Percentiles rank a stretch among this genome's conserved stretches.
These are phyloP conservation scores for Microdon myrmicae DNA, from an alignment of 2,888 invertebrate species.

Conservation along the genomic window DNA sequence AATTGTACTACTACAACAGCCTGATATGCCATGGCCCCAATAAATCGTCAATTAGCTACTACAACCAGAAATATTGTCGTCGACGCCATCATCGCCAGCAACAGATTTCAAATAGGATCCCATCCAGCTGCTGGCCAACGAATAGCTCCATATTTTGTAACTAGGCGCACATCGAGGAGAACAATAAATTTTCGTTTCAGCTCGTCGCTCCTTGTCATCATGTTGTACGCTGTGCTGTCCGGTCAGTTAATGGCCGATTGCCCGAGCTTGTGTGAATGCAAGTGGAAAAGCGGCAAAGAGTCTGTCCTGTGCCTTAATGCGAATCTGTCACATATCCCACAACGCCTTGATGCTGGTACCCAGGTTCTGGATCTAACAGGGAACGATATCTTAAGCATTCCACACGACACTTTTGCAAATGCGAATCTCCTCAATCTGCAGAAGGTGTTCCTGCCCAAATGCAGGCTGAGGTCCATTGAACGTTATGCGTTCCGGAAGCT, in stretches of 20 bases:
- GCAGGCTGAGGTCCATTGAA: slow-evolving; percentile 76
- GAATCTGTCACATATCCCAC: slow-evolving; percentile 78
- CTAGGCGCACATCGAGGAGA: slow-evolving; percentile 25
- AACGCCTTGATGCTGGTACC: slow-evolving; percentile 79
- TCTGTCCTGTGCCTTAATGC: slow-evolving; percentile 83
- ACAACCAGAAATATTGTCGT: slow-evolving; percentile 31
- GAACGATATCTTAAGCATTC: slow-evolving; percentile 75
- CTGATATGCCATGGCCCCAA: slow-evolving; percentile 60
- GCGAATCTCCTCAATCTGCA: slow-evolving; percentile 83
- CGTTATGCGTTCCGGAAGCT: slow-evolving; percentile 80
- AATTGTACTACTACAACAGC: slow-evolving; percentile 53
- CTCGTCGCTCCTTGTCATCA: slow-evolving; percentile 38
- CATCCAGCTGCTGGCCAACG: slow-evolving; percentile 24
- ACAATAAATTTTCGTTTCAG: slow-evolving; percentile 32
- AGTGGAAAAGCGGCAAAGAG: slow-evolving; percentile 89
- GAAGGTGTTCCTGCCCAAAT: slow-evolving; percentile 79
- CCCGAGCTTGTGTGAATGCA: slow-evolving; percentile 83
- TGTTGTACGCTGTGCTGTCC: slow-evolving; percentile 55
- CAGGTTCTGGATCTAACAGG: slow-evolving; percentile 83
- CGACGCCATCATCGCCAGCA: slow-evolving; percentile 26
- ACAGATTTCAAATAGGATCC: slow-evolving; percentile 16
- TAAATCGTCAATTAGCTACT: slow-evolving; percentile 53
- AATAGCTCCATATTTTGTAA: too few species aligned
- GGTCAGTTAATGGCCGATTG: slow-evolving; percentile 71
- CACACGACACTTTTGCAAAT: slow-evolving; percentile 78